A percentile compares a stretch with the other conserved stretches of the same genome.
Evolutionary conservation across 2,797 vertebrate genomes (phyloP).

Genomic region (Helarctos malayanus): DNA sequence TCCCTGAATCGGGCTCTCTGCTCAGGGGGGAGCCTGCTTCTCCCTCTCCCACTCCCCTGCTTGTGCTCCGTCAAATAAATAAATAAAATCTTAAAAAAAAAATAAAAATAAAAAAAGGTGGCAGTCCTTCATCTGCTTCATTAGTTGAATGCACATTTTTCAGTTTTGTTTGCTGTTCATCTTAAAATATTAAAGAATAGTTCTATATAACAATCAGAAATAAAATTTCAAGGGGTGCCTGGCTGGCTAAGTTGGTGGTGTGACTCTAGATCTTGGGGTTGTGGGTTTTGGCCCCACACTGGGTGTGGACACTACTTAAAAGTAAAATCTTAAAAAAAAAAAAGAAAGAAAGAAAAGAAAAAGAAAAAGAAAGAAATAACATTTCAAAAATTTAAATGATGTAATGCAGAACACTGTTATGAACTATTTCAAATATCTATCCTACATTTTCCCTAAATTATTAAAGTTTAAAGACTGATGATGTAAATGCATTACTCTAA

Average conservation of each 20-base stretch:
- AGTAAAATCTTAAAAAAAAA: not conserved
- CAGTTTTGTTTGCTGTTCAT: not conserved
- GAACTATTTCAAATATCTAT: not conserved
- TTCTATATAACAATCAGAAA: conserved; percentile 17
- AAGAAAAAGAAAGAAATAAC: not conserved
- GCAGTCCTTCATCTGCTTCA: not conserved
- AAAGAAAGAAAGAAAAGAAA: not conserved
- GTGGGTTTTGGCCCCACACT: not conserved
- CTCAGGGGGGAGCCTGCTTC: too few relatives aligned
- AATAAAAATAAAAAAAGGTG: not conserved
- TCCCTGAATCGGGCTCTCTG: too few relatives aligned
- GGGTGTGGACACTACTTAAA: not conserved
- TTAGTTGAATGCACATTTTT: not conserved
- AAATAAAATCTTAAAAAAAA: not conserved
- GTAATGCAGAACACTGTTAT: not conserved
- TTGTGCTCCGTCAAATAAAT: too few relatives aligned
- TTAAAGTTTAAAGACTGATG: not conserved
- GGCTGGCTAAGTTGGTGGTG: not conserved
- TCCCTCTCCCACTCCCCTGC: too few relatives aligned
- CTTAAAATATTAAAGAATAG: not conserved
- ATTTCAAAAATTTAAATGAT: conserved; percentile 25
- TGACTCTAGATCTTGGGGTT: not conserved
- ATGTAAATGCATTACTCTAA: not conserved
- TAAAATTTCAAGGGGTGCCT: not conserved
- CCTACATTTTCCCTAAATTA: not conserved